These are phyloP conservation scores for Psittacula echo DNA, from an alignment of 2,797 vertebrate species.

Conservation along the genomic window DNA sequence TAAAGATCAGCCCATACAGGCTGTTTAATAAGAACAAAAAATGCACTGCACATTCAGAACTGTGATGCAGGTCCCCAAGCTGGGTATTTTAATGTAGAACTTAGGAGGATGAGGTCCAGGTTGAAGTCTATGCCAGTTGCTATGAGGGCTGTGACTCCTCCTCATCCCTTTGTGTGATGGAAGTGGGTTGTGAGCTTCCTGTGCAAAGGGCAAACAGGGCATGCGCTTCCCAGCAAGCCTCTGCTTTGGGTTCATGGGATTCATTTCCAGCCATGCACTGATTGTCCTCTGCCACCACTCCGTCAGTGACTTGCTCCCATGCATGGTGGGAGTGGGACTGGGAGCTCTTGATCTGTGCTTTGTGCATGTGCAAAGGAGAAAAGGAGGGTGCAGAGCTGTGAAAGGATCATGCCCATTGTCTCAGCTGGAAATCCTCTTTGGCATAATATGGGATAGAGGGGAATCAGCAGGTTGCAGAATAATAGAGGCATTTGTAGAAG, in stretches of 20 bases:
- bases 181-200: not conserved
- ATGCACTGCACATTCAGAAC: not conserved
- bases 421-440: not conserved
- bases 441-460: not conserved
- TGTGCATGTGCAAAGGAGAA: not conserved
- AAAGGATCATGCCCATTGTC: fast-evolving
- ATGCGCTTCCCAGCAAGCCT: not conserved
- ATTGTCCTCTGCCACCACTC: not conserved
- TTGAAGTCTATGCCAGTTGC: not conserved
- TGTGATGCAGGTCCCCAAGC: not conserved
- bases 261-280: not conserved
- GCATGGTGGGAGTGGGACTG: fast-evolving
- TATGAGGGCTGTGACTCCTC: not conserved
- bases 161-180: not conserved
- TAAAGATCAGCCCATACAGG: not conserved
- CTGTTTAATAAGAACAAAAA: not conserved
- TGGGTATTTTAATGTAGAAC: not conserved
- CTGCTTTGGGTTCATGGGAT: not conserved
- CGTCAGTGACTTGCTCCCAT: not conserved
- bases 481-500: not conserved
- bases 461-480: not conserved
- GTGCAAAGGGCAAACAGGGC: not conserved
- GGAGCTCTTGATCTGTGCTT: not conserved
- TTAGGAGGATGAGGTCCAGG: not conserved
- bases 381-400: not conserved